Base-by-base conservation (phyloP, 2,113 vertebrate genomes). In the Chlamydotis undulata region DNA sequence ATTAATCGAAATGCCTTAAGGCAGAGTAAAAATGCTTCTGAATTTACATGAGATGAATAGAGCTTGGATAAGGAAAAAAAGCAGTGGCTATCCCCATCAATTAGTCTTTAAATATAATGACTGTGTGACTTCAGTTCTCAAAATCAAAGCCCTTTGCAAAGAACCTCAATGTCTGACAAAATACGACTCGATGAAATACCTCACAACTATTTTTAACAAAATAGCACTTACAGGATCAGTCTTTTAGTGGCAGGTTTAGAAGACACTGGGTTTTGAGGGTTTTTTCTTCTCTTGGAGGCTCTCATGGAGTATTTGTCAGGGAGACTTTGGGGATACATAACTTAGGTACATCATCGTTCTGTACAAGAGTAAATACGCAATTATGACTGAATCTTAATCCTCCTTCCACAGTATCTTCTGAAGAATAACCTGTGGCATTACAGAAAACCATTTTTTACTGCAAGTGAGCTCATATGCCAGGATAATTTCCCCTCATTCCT, bases 1-100 rank as follows among this genome's bases (percentile, higher is more conserved):
- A 94, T 97, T 97, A 98, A 97, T 16, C 93, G 83, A 97, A 97
- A 97, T 92, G 95, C 93, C 97, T 95, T 93, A 97, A 97, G 97
- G 97, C 91, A 90, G 69, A 89, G 63, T 94, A 92, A 90, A 95
- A 95, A 94, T 41, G 81, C 83, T 92, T 97, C 84, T 96, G 94
- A 97, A 96, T 97, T 97, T 97, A 96, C 86, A 95, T 96, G 89
- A 77, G 96, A 93, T 97, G 96, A 96, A 96, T 50, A 94, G 84
- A 94, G n/a, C 95, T 93, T 83, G 95, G 68, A 49, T 73, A 80
- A 71, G 76, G 12, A 14, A 26, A n/a, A 77, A 47, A 33, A 28
- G 21, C 17, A 19, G 65, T 87, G 37, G 71, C 70, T 82, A 87
- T 88, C 70, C 83, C 79, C 80, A 92, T 94, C 95, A 95, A 85